phyloP scores from a whole-genome alignment of 2,888 invertebrate species.

The Lithophane socia region DNA sequence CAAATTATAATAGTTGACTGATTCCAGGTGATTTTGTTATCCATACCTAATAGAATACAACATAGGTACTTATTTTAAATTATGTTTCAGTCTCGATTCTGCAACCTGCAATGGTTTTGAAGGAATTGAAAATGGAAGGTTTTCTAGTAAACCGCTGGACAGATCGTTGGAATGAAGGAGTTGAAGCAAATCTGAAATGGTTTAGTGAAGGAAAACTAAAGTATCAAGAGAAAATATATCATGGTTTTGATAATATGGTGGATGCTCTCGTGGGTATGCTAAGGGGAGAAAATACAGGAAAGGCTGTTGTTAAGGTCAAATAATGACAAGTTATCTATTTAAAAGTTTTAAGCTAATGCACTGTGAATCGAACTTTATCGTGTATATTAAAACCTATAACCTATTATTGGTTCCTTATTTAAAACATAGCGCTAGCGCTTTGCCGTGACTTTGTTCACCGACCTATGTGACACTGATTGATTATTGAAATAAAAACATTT shows the following conservation, averaged over 20 bases:
- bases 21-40: neutral
- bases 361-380: neutral
- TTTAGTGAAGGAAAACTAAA: constrained; percentile 93
- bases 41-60: neutral
- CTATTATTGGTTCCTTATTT: neutral
- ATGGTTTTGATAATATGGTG: constrained; percentile 94
- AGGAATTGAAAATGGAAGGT: constrained; percentile 93
- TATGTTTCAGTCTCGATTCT: constrained; percentile 83
- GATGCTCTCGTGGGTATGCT: constrained; percentile 92
- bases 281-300: constrained; percentile 92
- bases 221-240: constrained; percentile 92
- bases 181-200: constrained; percentile 92
- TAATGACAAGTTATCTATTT: constrained; percentile 68
- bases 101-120: constrained; percentile 91
- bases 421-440: neutral
- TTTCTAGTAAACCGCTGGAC: constrained; percentile 91
- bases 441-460: neutral
- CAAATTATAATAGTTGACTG: neutral
- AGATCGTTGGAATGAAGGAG: constrained; percentile 91
- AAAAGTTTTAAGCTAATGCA: neutral
- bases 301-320: constrained; percentile 92
- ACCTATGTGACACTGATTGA: neutral
- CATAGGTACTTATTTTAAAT: neutral
- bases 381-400: neutral
- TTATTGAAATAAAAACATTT: neutral